phyloP scores from a whole-genome alignment of 2,797 vertebrate genomes.

The Pseudotriccus pelzelni region DNA sequence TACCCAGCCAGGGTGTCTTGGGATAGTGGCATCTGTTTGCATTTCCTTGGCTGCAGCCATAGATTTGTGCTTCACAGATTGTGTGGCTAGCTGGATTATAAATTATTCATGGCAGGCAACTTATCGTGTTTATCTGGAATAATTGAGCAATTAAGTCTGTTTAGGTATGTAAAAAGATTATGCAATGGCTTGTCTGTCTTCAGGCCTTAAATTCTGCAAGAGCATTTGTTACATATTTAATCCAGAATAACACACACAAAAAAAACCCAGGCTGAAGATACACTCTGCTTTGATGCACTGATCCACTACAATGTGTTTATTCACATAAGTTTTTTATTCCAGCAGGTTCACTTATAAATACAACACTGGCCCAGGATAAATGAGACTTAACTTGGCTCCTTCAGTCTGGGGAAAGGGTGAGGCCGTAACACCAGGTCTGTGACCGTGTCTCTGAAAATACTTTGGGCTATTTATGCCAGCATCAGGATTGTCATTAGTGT shows the following conservation, averaged over 20 bases:
- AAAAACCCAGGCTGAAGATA: neutral
- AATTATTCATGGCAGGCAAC: conserved; percentile 48
- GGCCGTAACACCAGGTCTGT: neutral
- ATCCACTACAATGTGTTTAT: neutral
- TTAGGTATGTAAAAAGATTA: conserved; percentile 60
- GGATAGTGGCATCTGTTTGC: neutral
- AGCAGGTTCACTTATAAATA: neutral
- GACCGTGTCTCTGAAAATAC: neutral
- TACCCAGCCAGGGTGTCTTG: neutral
- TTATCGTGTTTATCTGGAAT: conserved; percentile 64
- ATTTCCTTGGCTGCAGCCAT: neutral
- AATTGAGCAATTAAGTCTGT: conserved; percentile 62
- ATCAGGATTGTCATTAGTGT: neutral
- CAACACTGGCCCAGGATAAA: neutral
- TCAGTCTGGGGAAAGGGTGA: neutral
- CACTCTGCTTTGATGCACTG: neutral
- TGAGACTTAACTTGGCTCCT: neutral
- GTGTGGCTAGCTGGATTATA: conserved; percentile 31
- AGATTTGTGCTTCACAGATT: neutral
- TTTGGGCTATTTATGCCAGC: neutral
- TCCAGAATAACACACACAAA: neutral
- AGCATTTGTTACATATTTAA: conserved; percentile 30
- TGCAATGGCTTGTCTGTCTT: conserved; percentile 42
- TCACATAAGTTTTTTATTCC: neutral
- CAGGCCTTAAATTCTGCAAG: conserved; percentile 8